Evolutionary conservation across 2,113 vertebrate genomes (phyloP).

Genomic region (Willisornis vidua): DNA sequence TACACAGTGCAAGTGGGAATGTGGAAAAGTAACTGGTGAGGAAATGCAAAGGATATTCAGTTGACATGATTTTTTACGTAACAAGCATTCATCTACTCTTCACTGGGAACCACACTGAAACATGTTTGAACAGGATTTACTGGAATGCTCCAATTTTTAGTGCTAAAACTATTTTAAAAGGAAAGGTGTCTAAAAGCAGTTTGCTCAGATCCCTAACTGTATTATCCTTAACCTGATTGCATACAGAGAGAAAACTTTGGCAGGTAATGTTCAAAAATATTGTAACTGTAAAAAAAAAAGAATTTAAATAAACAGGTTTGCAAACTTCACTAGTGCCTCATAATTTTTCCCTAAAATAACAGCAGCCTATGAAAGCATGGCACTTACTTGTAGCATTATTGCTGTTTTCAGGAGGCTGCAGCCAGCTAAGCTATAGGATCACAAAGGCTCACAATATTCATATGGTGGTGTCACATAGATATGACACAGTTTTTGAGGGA

Average conservation of each 20-base stretch:
- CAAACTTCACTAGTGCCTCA: not conserved
- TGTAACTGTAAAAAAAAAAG: not conserved
- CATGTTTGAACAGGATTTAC: not conserved
- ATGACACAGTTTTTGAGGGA: not conserved
- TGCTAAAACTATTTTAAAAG: not conserved
- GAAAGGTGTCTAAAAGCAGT: not conserved
- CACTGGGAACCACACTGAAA: not conserved
- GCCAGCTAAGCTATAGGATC: not conserved
- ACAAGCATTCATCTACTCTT: not conserved
- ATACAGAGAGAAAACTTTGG: not conserved
- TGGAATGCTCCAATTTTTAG: not conserved
- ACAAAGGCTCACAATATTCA: not conserved
- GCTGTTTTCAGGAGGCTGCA: not conserved
- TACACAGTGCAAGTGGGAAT: not conserved
- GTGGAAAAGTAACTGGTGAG: not conserved
- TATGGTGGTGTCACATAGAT: not conserved
- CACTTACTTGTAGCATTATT: not conserved
- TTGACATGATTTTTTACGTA: not conserved
- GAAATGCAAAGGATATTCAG: not conserved
- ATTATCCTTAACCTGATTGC: not conserved
- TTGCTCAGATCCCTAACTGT: not conserved
- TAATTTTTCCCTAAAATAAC: not conserved
- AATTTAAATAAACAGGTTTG: not conserved
- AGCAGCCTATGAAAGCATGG: not conserved
- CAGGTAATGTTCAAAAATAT: not conserved